These are phyloP conservation scores for Gortyna flavago DNA, from an alignment of 2,888 invertebrate genomes.

Conservation along the genomic window DNA sequence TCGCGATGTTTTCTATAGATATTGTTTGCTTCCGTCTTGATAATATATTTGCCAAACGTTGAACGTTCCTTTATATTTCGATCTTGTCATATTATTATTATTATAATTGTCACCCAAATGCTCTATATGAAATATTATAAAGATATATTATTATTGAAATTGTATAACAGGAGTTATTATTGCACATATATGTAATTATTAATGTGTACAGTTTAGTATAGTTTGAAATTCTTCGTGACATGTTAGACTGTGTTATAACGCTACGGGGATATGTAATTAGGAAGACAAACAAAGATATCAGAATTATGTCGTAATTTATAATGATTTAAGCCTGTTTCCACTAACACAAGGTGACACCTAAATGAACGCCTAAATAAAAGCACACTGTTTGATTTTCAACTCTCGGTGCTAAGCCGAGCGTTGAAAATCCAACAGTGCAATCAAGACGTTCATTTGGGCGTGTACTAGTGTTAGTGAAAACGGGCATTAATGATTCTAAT, in stretches of 20 bases:
- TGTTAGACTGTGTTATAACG: conserved; percentile 31
- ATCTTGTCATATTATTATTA: conserved; percentile 55
- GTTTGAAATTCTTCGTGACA: conserved; percentile 51
- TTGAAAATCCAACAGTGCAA: not conserved
- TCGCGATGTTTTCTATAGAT: conserved; percentile 26
- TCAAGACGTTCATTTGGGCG: not conserved
- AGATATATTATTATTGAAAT: conserved; percentile 50
- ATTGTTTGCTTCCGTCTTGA: conserved; percentile 51
- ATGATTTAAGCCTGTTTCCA: not conserved
- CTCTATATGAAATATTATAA: conserved; percentile 42
- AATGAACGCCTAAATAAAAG: not conserved
- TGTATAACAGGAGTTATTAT: conserved; percentile 44
- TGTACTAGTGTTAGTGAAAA: not conserved
- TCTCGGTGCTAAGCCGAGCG: not conserved
- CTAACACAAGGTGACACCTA: not conserved
- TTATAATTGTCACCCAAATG: conserved; percentile 39
- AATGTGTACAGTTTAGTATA: conserved; percentile 60
- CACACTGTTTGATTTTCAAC: not conserved
- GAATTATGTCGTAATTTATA: not conserved
- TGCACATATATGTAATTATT: conserved; percentile 56
- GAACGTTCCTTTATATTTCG: conserved; percentile 59
- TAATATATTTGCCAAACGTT: conserved; percentile 60
- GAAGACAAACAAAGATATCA: conserved; percentile 35
- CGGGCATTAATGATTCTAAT: not conserved
- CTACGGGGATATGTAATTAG: conserved; percentile 6